Evolutionary conservation across 1,140 invertebrate species (phyloP), one percentile per base, ranked within the genome.

Genomic region (Bombus consobrinus): DNA sequence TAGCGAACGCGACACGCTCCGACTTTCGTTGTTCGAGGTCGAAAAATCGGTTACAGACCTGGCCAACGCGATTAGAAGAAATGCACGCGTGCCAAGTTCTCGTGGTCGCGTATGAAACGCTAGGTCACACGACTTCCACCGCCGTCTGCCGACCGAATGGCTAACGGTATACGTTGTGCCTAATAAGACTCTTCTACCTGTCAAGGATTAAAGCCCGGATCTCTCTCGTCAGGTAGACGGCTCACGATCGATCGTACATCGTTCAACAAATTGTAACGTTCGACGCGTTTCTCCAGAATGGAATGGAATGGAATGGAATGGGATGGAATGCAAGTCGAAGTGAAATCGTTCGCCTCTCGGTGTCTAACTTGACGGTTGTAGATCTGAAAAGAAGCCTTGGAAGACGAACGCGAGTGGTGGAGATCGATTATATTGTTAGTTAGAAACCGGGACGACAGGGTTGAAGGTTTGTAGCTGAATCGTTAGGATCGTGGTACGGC

Each of bases 111-210:
- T 39, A 80, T 64, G 41, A 62, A 59, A 71, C 57, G 41, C 34
- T 43, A 25, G 59, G 43, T 28, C 74, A 68, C 73, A 66, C 78
- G 59, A 81, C 83, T 47, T 39, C 43, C 57, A 59, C 5, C 53
- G 41, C 15, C 47, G 68, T 73, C 47, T 78, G 25, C 77, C n/a
- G 62, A 37, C 22, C 69, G 8, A 41, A n/a, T 64, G 39, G 57
- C 69, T 84, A 87, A 87, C 86, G 86, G 86, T 87, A 87, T 64
- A 87, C 75, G 82, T 85, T 87, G 86, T 75, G 76, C 76, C 82
- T 87, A 85, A 87, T 85, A 80, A 76, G 82, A 79, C 72, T 80
- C 74, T 15, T 43, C 59, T 77, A 74, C 73, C 72, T 39, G 39
- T 8, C 76, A 22, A 3, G 64, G 76, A 79, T 84, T 72, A 79